Conservation (phyloP, 2,888 invertebrate species). For the Diaprepes abbreviatus region DNA sequence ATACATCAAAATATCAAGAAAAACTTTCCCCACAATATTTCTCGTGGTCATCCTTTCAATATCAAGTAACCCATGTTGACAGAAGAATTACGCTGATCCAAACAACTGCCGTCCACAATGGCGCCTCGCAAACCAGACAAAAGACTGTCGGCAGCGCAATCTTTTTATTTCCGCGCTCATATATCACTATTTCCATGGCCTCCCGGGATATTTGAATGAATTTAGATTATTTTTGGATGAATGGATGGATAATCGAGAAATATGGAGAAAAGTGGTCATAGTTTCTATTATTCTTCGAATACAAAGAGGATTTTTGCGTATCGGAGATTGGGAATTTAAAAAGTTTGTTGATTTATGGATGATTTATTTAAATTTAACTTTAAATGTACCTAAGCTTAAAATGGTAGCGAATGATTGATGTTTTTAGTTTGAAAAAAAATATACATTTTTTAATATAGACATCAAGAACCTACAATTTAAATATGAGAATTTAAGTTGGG, state of each 20-base stretch:
- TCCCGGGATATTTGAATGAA: constrained; percentile 57
- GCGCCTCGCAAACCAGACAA: constrained; percentile 58
- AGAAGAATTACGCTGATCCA: constrained; percentile 57
- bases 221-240: constrained; percentile 61
- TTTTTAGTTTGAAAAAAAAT: no score
- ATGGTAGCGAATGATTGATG: constrained; percentile 6
- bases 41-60: constrained; percentile 50
- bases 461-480: no score
- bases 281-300: constrained; percentile 43
- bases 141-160: constrained; percentile 48
- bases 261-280: constrained; percentile 45
- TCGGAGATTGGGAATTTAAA: constrained; percentile 25
- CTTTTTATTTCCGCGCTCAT: constrained; percentile 46
- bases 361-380: constrained; percentile 30
- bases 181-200: constrained; percentile 45
- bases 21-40: constrained; percentile 33
- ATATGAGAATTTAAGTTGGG: no score
- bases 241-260: constrained; percentile 53
- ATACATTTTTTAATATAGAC: no score
- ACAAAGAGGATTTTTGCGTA: constrained; percentile 16
- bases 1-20: constrained; percentile 43
- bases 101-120: constrained; percentile 55
- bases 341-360: constrained; percentile 32
- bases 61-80: constrained; percentile 58
- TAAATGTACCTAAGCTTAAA: not conserved